Base-by-base conservation (phyloP, 1,140 invertebrate species). In the Panulirus ornatus region DNA sequence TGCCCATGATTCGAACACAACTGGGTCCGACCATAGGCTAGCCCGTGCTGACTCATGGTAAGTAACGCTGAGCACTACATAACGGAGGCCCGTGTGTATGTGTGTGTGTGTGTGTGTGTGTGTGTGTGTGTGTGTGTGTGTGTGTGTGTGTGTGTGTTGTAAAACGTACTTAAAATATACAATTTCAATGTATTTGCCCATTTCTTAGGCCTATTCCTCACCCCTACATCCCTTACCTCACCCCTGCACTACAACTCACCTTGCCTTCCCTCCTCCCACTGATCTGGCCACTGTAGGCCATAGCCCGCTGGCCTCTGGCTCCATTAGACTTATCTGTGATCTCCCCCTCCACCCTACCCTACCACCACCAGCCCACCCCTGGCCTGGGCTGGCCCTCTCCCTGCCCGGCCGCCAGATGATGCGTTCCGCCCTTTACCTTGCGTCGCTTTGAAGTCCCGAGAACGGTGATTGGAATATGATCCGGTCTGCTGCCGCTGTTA, bases 121-220 rank as follows among this genome's bases (percentile, higher is more conserved):
- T 83, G 54, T 83, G 81, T 83, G 19, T 58, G 16, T 58, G 79
- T 34, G 30, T 82, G 51, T 82, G 47, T 58, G 44, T 66, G 79
- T 63, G 8, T 27, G 36, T 63, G 38, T n/a, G n/a, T n/a, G n/a
- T n/a, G n/a, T n/a, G n/a, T n/a, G n/a, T n/a, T n/a, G n/a, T n/a
- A n/a, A n/a, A n/a, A n/a, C n/a, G n/a, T n/a, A n/a, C n/a, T n/a
- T n/a, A n/a, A n/a, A n/a, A n/a, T n/a, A n/a, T n/a, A n/a, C n/a
- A n/a, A n/a, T n/a, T n/a, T n/a, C n/a, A n/a, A n/a, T n/a, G n/a
- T n/a, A n/a, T n/a, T 38, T 22, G 36, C 79, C n/a, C 38, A 30
- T 27, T 79, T 47, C 11, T 27, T 27, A 9, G 40, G 2, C 16
- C 42, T 42, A 16, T 54, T 42, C 47, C 47, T n/a, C 44, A 27